Conservation (phyloP, 2,113 vertebrate genomes). For the Taxidea taxus region DNA sequence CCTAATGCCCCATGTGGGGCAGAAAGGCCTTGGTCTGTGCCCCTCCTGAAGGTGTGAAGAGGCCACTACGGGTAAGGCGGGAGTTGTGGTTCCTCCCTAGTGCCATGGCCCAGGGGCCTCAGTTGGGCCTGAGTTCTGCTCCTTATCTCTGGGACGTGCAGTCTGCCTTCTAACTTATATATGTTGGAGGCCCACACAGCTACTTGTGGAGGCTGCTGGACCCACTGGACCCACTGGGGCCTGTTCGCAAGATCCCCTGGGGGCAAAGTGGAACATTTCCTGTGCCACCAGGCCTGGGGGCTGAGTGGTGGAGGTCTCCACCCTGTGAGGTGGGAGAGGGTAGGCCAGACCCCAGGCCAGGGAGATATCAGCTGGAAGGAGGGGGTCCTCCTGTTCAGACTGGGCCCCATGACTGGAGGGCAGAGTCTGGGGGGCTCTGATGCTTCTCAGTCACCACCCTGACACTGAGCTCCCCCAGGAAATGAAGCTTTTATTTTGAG, state of each 20-base stretch:
- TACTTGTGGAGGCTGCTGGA: not conserved
- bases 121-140: not conserved
- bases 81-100: fast-evolving
- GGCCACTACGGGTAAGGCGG: fast-evolving
- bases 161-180: not conserved
- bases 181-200: not conserved
- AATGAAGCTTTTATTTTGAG: slow-evolving; percentile 44
- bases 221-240: not conserved
- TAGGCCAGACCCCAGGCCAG: not conserved
- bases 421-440: not conserved
- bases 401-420: not conserved
- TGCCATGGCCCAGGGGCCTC: fast-evolving
- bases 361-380: not conserved
- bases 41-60: not conserved
- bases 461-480: not conserved
- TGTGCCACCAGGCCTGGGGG: not conserved
- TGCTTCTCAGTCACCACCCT: no score
- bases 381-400: not conserved
- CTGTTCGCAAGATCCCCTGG: not conserved
- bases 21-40: not conserved
- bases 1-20: not conserved
- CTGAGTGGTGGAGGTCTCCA: no score
- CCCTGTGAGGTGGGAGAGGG: not conserved
- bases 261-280: not conserved
- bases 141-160: not conserved